These are phyloP conservation scores for Dipodomys ordii DNA, from an alignment of 2,113 vertebrate genomes.

Conservation along the genomic window DNA sequence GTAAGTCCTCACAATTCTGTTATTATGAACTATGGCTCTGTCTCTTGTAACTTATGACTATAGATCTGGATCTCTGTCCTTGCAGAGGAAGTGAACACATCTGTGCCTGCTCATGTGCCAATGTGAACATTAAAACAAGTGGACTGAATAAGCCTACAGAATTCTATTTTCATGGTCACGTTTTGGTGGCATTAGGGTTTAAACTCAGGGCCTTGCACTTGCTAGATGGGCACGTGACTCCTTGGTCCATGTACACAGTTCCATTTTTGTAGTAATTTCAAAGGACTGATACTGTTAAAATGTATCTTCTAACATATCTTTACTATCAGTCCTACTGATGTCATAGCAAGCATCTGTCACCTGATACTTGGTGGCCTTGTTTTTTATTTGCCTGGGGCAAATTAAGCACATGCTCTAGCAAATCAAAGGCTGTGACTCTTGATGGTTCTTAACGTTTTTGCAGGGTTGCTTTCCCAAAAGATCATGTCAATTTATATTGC, in stretches of 20 bases:
- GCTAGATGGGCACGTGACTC: too few relatives aligned
- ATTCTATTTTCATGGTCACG: not conserved
- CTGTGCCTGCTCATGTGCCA: not conserved
- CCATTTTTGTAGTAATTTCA: not conserved
- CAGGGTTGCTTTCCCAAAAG: not conserved
- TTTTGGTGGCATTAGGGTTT: too few relatives aligned
- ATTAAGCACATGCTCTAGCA: not conserved
- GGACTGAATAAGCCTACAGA: not conserved
- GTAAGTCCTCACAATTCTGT: not conserved
- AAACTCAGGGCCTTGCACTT: too few relatives aligned
- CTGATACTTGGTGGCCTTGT: not conserved
- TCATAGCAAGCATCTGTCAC: not conserved
- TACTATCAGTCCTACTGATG: too few relatives aligned
- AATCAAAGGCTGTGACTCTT: not conserved
- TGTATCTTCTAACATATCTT: not conserved
- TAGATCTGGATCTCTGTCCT: not conserved
- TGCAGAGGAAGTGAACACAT: not conserved
- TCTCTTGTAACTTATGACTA: not conserved
- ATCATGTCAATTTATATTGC: not conserved
- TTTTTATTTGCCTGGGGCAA: not conserved
- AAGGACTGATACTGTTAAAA: not conserved
- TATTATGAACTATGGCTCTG: not conserved
- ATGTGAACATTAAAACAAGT: not conserved
- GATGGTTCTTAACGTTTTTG: conserved; percentile 5
- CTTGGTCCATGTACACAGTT: too few relatives aligned